Evolutionary conservation across 2,888 invertebrate genomes (phyloP).

Genomic region (Leucophenga montana): DNA sequence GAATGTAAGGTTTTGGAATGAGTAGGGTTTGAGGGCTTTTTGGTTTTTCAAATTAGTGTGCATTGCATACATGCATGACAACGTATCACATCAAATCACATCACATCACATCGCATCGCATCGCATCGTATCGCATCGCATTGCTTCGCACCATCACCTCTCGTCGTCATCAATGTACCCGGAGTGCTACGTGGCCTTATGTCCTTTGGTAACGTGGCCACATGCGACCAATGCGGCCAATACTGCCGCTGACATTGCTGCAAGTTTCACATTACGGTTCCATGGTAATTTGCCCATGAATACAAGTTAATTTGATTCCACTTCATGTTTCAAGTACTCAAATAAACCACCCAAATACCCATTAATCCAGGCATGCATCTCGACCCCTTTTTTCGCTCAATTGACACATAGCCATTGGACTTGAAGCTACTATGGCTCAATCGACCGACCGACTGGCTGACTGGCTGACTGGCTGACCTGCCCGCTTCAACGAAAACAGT

Average conservation of each 20-base stretch:
- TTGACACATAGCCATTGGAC: constrained; percentile 2
- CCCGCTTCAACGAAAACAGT: background rate
- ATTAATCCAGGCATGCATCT: background rate
- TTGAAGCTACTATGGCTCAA: no score
- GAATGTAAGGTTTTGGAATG: no score
- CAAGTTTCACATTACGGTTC: constrained; percentile 30
- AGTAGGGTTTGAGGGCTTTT: no score
- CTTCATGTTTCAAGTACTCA: constrained; percentile 8
- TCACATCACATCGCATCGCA: no score
- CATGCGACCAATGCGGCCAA: background rate
- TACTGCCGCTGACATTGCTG: background rate
- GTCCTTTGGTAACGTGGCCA: background rate
- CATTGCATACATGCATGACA: constrained; percentile 1
- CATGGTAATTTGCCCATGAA: constrained; percentile 35
- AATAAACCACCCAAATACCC: no score
- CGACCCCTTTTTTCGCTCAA: constrained; percentile 1
- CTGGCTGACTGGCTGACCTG: background rate
- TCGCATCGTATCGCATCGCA: no score
- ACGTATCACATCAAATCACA: background rate
- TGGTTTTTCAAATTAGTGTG: constrained; percentile 25
- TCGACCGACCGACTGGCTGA: background rate
- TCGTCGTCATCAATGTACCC: background rate
- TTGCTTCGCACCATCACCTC: no score
- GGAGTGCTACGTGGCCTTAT: background rate
- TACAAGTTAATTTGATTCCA: constrained; percentile 35